Evolutionary conservation across 2,888 invertebrate species (phyloP).

Genomic region (Aquatica leii): DNA sequence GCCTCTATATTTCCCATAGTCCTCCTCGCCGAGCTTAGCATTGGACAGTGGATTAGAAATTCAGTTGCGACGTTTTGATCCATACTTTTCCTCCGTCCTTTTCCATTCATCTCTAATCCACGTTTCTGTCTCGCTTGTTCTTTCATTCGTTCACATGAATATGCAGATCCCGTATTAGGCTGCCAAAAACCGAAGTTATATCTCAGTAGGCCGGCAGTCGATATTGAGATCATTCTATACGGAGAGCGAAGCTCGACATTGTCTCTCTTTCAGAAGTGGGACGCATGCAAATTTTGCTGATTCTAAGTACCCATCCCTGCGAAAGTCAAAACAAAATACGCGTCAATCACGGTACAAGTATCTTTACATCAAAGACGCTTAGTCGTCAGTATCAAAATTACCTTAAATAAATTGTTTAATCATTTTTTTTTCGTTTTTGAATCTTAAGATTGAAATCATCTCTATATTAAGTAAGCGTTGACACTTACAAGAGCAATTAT

Average conservation of each 20-base stretch:
- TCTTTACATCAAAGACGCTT: too few species aligned
- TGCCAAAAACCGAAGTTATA: constrained; percentile 60
- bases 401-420: too few species aligned
- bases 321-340: too few species aligned
- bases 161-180: constrained; percentile 60
- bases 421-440: too few species aligned
- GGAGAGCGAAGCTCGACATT: constrained; percentile 35
- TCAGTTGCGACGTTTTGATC: constrained; percentile 58
- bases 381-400: too few species aligned
- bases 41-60: constrained; percentile 58
- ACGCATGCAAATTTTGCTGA: constrained; percentile 36
- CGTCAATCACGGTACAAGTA: too few species aligned
- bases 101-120: constrained; percentile 40
- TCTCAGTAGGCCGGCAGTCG: constrained; percentile 52
- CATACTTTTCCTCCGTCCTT: constrained; percentile 50
- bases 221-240: constrained; percentile 49
- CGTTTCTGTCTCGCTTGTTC: constrained; percentile 40
- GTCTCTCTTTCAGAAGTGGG: constrained; percentile 38
- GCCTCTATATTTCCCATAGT: constrained; percentile 56
- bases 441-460: too few species aligned
- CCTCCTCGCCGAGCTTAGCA: constrained; percentile 53
- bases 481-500: too few species aligned
- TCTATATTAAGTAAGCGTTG: too few species aligned
- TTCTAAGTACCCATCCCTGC: constrained; percentile 29
- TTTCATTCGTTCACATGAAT: constrained; percentile 56